These are phyloP conservation scores for Junonia oenone DNA, from an alignment of 2,888 invertebrate species.

Conservation along the genomic window DNA sequence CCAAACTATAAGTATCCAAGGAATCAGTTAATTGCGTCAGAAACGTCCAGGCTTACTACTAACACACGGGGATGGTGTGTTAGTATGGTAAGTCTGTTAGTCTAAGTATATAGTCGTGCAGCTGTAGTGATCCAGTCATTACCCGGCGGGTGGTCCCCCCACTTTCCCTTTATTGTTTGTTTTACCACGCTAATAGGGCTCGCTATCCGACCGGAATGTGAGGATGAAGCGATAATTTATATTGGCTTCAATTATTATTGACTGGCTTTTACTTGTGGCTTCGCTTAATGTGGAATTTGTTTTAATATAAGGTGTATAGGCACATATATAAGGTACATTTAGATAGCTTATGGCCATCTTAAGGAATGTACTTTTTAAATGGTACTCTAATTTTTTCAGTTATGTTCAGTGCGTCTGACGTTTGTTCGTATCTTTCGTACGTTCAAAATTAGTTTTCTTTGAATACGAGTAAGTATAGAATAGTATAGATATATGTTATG, in stretches of 20 bases:
- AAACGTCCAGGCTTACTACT: slow-evolving; percentile 4
- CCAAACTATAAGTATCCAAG: background rate
- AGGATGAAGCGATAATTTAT: slow-evolving; percentile 26
- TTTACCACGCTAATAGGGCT: slow-evolving; percentile 29
- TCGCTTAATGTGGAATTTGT: background rate
- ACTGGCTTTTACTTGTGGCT: no score
- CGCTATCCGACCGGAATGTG: slow-evolving; percentile 19
- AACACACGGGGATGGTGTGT: slow-evolving; percentile 5
- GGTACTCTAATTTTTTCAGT: no score
- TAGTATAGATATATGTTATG: no score
- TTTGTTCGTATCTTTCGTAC: no score
- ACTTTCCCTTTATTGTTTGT: slow-evolving; percentile 29
- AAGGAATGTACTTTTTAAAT: no score
- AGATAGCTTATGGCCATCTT: no score
- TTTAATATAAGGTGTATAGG: background rate
- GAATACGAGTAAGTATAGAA: no score
- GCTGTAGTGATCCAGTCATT: slow-evolving; percentile 30
- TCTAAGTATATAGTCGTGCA: slow-evolving; percentile 19
- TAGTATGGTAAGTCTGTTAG: no score
- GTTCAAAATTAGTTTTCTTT: no score
- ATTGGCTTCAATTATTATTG: slow-evolving; percentile 10
- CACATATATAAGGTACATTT: no score
- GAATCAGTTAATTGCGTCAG: background rate
- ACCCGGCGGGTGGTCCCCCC: slow-evolving; percentile 28
- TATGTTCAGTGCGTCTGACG: no score